Evolutionary conservation across 2,888 invertebrate genomes (phyloP).

Genomic region (Cataglyphis livida): DNA sequence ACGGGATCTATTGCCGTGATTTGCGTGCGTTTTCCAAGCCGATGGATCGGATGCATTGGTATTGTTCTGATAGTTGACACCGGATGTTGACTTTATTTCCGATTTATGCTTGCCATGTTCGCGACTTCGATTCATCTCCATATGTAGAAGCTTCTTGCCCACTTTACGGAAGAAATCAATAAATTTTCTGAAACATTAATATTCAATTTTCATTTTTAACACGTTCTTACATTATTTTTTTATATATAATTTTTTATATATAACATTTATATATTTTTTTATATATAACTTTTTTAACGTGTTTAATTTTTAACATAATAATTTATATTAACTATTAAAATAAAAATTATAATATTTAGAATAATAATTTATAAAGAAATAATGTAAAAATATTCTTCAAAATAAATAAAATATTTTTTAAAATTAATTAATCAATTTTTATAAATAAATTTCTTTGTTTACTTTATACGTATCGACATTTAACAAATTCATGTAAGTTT

Average conservation of each 20-base stretch:
- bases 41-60: constrained; percentile 39
- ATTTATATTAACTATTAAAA: background rate
- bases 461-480: background rate
- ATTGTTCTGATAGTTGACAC: constrained; percentile 58
- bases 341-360: background rate
- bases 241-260: background rate
- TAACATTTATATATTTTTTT: no score
- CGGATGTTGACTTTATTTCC: constrained; percentile 57
- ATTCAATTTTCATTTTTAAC: constrained; percentile 16
- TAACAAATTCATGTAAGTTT: background rate
- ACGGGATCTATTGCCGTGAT: constrained; percentile 76
- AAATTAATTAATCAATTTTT: background rate
- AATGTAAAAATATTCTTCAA: background rate
- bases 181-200: constrained; percentile 78
- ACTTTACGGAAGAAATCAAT: constrained; percentile 84
- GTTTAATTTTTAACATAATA: background rate
- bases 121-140: constrained; percentile 81
- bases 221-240: background rate
- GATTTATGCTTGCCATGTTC: constrained; percentile 70
- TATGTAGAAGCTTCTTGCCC: constrained; percentile 81
- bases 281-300: background rate
- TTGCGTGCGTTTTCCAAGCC: constrained; percentile 69
- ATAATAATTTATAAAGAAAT: background rate
- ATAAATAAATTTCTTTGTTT: background rate
- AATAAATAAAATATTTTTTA: background rate